Conservation (phyloP, 2,888 invertebrate genomes). For the Apodemia duryi region DNA sequence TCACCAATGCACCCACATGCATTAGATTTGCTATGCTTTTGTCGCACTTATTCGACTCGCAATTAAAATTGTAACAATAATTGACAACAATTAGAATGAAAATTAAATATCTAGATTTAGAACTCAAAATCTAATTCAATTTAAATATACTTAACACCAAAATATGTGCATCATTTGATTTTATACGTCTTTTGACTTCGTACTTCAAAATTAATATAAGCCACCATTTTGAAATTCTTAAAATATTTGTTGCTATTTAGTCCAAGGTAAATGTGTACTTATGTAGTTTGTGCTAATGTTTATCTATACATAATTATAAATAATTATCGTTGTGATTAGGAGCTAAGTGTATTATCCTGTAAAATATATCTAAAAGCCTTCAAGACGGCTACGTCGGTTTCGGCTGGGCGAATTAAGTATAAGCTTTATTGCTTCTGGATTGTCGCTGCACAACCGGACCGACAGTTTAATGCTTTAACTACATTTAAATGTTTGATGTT, state of each 20-base stretch:
- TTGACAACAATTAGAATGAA: constrained; percentile 2
- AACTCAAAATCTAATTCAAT: background rate
- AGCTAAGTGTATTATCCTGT: constrained; percentile 61
- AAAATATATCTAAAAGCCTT: constrained; percentile 63
- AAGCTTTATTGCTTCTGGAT: constrained; percentile 19
- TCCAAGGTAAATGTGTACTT: constrained; percentile 22
- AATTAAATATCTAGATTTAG: background rate
- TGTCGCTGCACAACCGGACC: constrained; percentile 43
- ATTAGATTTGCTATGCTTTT: background rate
- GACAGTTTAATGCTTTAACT: constrained; percentile 75
- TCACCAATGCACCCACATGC: background rate
- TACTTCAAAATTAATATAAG: constrained; percentile 6
- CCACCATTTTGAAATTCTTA: background rate
- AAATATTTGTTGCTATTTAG: constrained; percentile 20
- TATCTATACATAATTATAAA: constrained; percentile 37
- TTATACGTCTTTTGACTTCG: background rate
- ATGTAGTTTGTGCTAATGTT: constrained; percentile 35
- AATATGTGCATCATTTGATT: background rate
- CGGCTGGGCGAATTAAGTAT: constrained; percentile 36
- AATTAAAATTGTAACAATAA: constrained; percentile 1
- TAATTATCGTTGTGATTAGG: constrained; percentile 67
- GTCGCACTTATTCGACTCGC: background rate
- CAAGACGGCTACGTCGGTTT: constrained; percentile 67
- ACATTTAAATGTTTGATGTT: constrained; percentile 72
- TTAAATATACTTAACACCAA: constrained; percentile 3